Conservation (phyloP, 2,888 invertebrate species). For the Caenorhabditis zanzibari region DNA sequence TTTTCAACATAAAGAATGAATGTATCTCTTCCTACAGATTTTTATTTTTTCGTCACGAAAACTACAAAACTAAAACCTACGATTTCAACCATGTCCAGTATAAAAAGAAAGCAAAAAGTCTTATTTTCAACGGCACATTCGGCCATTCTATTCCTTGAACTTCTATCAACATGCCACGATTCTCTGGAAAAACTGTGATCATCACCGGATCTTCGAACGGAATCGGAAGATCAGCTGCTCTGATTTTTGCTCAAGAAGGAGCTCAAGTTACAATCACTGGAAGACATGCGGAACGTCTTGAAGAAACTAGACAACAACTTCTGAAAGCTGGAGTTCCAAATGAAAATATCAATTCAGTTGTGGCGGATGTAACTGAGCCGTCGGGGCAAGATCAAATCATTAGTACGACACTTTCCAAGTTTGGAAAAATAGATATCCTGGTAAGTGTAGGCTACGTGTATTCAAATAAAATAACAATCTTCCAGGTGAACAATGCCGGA, state of each 20-base stretch:
- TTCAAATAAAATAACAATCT: too few species aligned
- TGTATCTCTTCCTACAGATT: constrained; percentile 12
- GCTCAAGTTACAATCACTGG: constrained; percentile 58
- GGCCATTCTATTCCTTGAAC: neutral
- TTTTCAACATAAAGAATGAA: neutral
- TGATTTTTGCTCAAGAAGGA: constrained; percentile 46
- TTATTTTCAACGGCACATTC: neutral
- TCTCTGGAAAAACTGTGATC: constrained; percentile 54
- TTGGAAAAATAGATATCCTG: constrained; percentile 53
- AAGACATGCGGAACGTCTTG: constrained; percentile 46
- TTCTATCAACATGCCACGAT: constrained; percentile 34
- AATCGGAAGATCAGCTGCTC: constrained; percentile 53
- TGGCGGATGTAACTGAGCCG: constrained; percentile 39
- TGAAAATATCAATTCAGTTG: constrained; percentile 45
- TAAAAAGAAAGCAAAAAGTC: constrained; percentile 14
- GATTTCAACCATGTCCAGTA: neutral
- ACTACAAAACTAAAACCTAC: constrained; percentile 14
- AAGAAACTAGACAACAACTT: constrained; percentile 39
- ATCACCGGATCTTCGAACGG: constrained; percentile 56
- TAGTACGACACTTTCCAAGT: constrained; percentile 34
- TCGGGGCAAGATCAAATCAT: constrained; percentile 40
- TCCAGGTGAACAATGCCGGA: constrained; percentile 53
- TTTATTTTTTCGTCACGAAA: constrained; percentile 19
- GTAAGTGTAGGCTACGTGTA: constrained; percentile 1
- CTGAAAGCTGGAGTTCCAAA: constrained; percentile 45